Percentiles rank a stretch among this genome's conserved stretches.
These are phyloP conservation scores for Glyphotaelius pellucidus DNA, from an alignment of 2,888 invertebrate species.

Conservation along the genomic window DNA sequence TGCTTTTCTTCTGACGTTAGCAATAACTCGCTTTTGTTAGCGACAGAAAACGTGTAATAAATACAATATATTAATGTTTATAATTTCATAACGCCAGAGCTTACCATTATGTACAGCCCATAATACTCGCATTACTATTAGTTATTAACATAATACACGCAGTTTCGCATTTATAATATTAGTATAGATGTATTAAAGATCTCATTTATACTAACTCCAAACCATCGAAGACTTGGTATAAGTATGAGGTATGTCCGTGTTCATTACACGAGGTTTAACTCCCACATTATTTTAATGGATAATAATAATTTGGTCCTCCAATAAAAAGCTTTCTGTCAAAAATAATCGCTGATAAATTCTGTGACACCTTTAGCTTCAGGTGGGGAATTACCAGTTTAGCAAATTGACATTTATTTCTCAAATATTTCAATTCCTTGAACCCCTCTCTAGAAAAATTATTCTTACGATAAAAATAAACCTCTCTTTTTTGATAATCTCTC, in stretches of 20 bases:
- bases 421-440: constrained; percentile 13
- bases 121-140: too few relatives aligned
- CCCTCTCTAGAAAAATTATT: constrained; percentile 3
- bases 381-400: neutral
- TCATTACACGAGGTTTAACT: neutral
- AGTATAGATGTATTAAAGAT: too few relatives aligned
- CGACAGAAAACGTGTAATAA: too few relatives aligned
- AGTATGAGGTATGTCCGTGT: neutral
- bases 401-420: constrained; percentile 12
- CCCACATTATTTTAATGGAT: neutral
- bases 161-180: too few relatives aligned
- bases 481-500: neutral
- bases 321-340: neutral
- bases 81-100: too few relatives aligned
- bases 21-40: too few relatives aligned
- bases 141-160: too few relatives aligned
- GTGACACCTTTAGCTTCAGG: neutral
- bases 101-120: too few relatives aligned
- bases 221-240: neutral
- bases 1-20: too few relatives aligned
- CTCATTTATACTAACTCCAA: neutral
- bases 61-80: too few relatives aligned
- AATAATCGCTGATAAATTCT: neutral
- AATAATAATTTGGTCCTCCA: neutral
- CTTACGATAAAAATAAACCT: constrained; percentile 13